These are phyloP conservation scores for Asteroscopus sphinx DNA, from an alignment of 2,888 invertebrate species.

Conservation along the genomic window DNA sequence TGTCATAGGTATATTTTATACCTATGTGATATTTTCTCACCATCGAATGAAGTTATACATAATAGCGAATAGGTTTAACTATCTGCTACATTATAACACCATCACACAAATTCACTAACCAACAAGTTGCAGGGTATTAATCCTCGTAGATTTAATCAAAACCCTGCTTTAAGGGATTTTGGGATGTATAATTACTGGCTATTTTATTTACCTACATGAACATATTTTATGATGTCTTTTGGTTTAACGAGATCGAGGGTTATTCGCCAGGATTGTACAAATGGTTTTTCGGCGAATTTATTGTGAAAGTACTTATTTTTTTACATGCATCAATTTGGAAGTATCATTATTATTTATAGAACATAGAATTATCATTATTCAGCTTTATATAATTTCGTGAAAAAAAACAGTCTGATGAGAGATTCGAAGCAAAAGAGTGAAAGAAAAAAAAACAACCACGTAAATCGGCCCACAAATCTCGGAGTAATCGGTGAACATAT, in stretches of 20 bases:
- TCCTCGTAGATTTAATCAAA: slow-evolving; percentile 19
- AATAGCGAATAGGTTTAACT: too few relatives aligned
- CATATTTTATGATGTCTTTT: slow-evolving; percentile 18
- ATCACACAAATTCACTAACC: too few relatives aligned
- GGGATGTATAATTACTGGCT: slow-evolving; percentile 19
- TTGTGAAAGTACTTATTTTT: slow-evolving; percentile 2
- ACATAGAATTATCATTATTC: too few relatives aligned
- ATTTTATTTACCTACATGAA: slow-evolving; percentile 24
- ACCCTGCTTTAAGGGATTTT: slow-evolving; percentile 46
- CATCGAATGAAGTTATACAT: too few relatives aligned
- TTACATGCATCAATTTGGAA: slow-evolving; percentile 28
- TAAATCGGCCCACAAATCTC: too few relatives aligned
- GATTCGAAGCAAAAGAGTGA: slow-evolving; percentile 2
- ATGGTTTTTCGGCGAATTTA: slow-evolving; percentile 16
- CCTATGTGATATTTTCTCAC: too few relatives aligned
- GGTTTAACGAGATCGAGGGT: slow-evolving; percentile 10
- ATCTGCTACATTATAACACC: too few relatives aligned
- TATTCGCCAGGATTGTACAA: slow-evolving; percentile 24
- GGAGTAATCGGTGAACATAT: too few relatives aligned
- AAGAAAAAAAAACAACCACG: too few relatives aligned
- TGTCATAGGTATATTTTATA: too few relatives aligned
- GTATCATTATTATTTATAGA: too few relatives aligned
- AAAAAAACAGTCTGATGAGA: slow-evolving; percentile 20
- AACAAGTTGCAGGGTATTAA: too few relatives aligned
- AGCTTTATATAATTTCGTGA: slow-evolving; percentile 18